phyloP scores from a whole-genome alignment of 2,888 invertebrate species.

The Hyles lineata region DNA sequence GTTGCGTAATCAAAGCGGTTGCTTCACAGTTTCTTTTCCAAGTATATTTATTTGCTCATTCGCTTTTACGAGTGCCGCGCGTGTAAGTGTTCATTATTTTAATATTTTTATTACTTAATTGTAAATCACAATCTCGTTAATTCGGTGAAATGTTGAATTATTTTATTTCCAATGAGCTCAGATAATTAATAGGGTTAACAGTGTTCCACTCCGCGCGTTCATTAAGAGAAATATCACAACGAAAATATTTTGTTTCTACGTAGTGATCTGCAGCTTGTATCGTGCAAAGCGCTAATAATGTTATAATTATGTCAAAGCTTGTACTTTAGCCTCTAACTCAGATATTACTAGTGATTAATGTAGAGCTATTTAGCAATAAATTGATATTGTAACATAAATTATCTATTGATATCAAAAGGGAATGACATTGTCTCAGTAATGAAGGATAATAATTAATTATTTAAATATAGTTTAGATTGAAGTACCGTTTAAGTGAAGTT shows the following conservation, averaged over 20 bases:
- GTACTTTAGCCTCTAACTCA: too few species aligned
- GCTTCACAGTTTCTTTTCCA: neutral
- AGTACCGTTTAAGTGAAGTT: neutral
- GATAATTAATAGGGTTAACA: neutral
- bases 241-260: neutral
- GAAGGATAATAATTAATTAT: neutral
- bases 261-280: too few species aligned
- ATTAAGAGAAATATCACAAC: too few species aligned
- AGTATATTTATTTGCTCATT: slow-evolving; percentile 8
- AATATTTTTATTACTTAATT: slow-evolving; percentile 1
- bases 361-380: too few species aligned
- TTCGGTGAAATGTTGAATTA: neutral
- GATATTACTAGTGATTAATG: too few species aligned
- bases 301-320: too few species aligned
- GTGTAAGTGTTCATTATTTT: neutral
- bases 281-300: too few species aligned
- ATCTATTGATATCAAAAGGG: too few species aligned
- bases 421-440: too few species aligned
- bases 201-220: neutral
- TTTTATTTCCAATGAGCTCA: neutral
- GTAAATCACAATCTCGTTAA: neutral
- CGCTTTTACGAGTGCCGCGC: neutral
- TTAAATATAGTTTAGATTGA: neutral
- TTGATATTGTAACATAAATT: too few species aligned
- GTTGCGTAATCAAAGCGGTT: slow-evolving; percentile 12